Base-by-base conservation (phyloP, 2,888 invertebrate genomes). In the Nephrotoma flavescens region DNA sequence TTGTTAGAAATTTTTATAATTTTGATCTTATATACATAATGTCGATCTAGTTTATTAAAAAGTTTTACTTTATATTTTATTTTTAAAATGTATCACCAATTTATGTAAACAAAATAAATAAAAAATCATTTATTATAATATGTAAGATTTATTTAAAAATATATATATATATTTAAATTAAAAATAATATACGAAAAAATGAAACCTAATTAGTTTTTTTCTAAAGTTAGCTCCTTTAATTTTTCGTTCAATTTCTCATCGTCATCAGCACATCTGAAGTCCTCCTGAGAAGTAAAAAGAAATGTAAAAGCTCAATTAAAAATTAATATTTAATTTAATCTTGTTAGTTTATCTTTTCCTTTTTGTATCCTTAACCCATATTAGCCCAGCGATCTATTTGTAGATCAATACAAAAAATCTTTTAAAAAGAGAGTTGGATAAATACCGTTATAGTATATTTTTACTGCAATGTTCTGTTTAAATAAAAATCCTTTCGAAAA, bases 201-300 rank as follows among this genome's bases (percentile, higher is more conserved):
- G 19, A 4, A 15, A 47, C 9, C 47, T 45, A 19, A 85, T 88
- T 89, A 91, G 47, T 92, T 91, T 86, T 90, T 92, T 87, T 92
- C 93, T 47, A 92, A 90, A 83, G 91, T 91, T 7, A 91, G 88
- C 89, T 94, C 93, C 87, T 92, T 93, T n/a, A 94, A 92, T 86
- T 92, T 93, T 87, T 93, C 93, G 86, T 93, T 93, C 85, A 93
- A 92, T 19, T 92, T 90, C 86, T 93, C 90, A 89, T 94, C 94
- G 88, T 94, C 93, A 86, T 92, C 92, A 89, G 94, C 94, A 0
- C 94, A 93, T 89, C 93, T 92, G 87, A 94, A 93, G 89, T 93
- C 94, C 87, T 94, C 93, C 94, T 93, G 88, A 9, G 91, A 90
- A 11, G 19, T n/a, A 11, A 86, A 45, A 45, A 44, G 44, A 19